A percentile compares a stretch with the other conserved stretches of the same genome.
Conservation (phyloP, 2,797 vertebrate genomes). For the Macroramphosus scolopax region DNA sequence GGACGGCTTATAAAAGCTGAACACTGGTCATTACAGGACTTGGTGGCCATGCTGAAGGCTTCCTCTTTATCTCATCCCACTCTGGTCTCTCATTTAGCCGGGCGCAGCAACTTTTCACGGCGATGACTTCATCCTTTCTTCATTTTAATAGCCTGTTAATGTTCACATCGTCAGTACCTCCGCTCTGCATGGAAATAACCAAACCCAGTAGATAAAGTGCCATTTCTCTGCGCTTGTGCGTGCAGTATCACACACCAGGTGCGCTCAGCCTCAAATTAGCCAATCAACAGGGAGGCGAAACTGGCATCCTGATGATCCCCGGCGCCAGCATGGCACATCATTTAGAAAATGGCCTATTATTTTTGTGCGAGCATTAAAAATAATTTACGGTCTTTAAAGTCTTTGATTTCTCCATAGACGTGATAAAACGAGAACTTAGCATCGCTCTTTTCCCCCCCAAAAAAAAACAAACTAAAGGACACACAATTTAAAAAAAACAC, state of each 20-base stretch:
- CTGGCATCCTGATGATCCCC: conserved; percentile 76
- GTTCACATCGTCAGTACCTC: conserved; percentile 68
- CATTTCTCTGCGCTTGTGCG: conserved; percentile 70
- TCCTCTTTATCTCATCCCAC: conserved; percentile 41
- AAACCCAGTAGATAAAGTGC: conserved; percentile 60
- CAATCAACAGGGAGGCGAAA: conserved; percentile 82
- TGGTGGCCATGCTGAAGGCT: conserved; percentile 60
- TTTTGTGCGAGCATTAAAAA: conserved; percentile 81
- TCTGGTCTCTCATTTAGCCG: conserved; percentile 40
- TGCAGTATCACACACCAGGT: conserved; percentile 82
- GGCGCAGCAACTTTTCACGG: conserved; percentile 45
- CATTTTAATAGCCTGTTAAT: conserved; percentile 73
- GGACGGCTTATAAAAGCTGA: conserved; percentile 62
- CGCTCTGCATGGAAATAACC: conserved; percentile 72
- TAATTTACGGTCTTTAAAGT: conserved; percentile 80
- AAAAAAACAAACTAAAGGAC: too few species aligned
- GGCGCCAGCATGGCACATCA: conserved; percentile 76
- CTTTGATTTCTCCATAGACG: conserved; percentile 73
- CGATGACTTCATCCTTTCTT: conserved; percentile 63
- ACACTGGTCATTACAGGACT: conserved; percentile 48
- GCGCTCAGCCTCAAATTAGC: conserved; percentile 80
- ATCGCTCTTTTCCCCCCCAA: too few species aligned
- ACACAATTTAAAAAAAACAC: too few species aligned
- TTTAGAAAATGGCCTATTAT: conserved; percentile 85
- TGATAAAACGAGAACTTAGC: conserved; percentile 51